Percentiles rank a stretch among this genome's conserved stretches.
Conservation (phyloP, 1,140 invertebrate genomes). For the Ceratina calcarata region DNA sequence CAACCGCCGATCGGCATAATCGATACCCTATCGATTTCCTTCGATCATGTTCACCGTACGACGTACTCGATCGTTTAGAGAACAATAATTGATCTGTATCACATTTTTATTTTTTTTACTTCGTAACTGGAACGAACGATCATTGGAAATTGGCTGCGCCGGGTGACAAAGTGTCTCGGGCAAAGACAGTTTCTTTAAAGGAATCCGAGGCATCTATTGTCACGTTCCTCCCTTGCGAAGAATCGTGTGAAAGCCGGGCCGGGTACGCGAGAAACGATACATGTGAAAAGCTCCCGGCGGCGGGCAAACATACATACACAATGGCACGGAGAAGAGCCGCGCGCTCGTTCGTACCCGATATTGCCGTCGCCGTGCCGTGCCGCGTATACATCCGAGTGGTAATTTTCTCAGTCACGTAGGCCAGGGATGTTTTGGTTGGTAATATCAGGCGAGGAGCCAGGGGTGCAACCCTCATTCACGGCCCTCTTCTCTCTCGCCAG, state of each 20-base stretch:
- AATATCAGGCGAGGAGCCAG: slow-evolving; percentile 50
- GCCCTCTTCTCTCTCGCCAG: slow-evolving; percentile 12
- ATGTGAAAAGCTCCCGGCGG: no score
- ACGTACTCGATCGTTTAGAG: no score
- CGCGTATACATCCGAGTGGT: slow-evolving; percentile 36
- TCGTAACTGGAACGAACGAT: background rate
- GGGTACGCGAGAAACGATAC: background rate
- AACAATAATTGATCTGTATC: no score
- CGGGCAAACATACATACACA: background rate
- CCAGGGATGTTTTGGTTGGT: slow-evolving; percentile 64
- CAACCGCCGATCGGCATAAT: slow-evolving; percentile 36
- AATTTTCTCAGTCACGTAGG: slow-evolving; percentile 69
- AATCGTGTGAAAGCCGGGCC: background rate
- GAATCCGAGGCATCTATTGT: background rate
- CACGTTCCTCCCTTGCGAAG: background rate
- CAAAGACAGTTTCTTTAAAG: background rate
- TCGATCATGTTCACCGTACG: no score
- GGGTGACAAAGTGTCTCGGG: background rate
- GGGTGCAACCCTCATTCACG: slow-evolving; percentile 4
- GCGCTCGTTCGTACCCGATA: slow-evolving; percentile 17
- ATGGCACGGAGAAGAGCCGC: background rate
- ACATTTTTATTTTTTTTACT: no score
- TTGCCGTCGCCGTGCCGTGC: slow-evolving; percentile 18
- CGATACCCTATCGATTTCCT: background rate
- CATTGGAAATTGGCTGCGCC: background rate